Percentiles rank a stretch among this genome's conserved stretches.
phyloP scores from a whole-genome alignment of 2,888 invertebrate species.

The Archips xylosteana region DNA sequence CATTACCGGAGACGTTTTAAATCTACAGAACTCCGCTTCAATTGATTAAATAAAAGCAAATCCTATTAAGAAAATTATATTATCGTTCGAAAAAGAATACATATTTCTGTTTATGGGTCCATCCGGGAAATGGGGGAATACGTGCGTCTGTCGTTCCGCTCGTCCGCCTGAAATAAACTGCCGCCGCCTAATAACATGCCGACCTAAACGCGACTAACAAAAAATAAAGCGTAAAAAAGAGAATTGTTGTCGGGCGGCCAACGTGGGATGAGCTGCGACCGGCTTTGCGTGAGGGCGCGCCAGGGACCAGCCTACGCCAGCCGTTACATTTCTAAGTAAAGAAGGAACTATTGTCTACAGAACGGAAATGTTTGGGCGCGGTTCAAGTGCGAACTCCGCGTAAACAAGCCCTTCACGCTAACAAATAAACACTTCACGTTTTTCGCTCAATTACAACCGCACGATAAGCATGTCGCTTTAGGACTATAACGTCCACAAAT shows the following conservation, averaged over 20 bases:
- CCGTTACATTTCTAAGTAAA: slow-evolving; percentile 26
- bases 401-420: slow-evolving; percentile 22
- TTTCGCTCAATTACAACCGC: slow-evolving; percentile 20
- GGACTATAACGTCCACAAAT: background rate
- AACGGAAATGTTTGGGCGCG: slow-evolving; percentile 18
- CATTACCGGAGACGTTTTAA: slow-evolving; percentile 6
- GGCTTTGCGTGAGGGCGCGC: background rate
- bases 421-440: slow-evolving; percentile 24
- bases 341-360: slow-evolving; percentile 34
- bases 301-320: background rate
- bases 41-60: slow-evolving; percentile 35
- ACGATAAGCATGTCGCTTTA: background rate
- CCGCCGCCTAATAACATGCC: slow-evolving; percentile 28
- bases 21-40: background rate
- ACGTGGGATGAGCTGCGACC: background rate
- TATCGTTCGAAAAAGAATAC: slow-evolving; percentile 28
- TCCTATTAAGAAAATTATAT: slow-evolving; percentile 33
- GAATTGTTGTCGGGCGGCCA: slow-evolving; percentile 25
- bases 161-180: slow-evolving; percentile 25
- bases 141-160: slow-evolving; percentile 8
- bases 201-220: slow-evolving; percentile 27
- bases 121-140: slow-evolving; percentile 8
- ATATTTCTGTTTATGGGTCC: slow-evolving; percentile 25
- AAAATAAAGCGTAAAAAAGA: slow-evolving; percentile 33
- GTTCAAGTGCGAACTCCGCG: slow-evolving; percentile 4